A percentile compares a stretch with the other conserved stretches of the same genome.
Conservation (phyloP, 2,797 vertebrate species). For the Gouania willdenowi region DNA sequence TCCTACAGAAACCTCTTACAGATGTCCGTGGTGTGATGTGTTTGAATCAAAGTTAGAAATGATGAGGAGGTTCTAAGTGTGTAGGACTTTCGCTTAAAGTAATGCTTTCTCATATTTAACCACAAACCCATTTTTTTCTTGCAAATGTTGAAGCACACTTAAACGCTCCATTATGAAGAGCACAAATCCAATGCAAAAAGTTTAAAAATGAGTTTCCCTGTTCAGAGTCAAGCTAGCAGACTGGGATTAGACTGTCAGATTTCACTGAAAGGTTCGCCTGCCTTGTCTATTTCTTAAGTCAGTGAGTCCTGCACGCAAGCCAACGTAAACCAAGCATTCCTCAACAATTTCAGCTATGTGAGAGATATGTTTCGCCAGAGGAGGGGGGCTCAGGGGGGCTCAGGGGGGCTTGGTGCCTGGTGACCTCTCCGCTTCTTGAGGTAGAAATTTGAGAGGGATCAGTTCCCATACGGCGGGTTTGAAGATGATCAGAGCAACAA, state of each 20-base stretch:
- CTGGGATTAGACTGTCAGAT: neutral
- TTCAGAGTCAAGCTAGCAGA: constrained; percentile 7
- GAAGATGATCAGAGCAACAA: neutral
- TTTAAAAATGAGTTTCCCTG: constrained; percentile 17
- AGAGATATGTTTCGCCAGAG: constrained; percentile 12
- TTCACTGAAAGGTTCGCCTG: constrained; percentile 20
- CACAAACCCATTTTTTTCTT: too few relatives aligned
- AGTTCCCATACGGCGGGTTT: neutral
- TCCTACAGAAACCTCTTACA: too few relatives aligned
- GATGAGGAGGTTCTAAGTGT: too few relatives aligned
- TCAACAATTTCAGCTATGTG: constrained; percentile 24
- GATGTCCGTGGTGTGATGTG: too few relatives aligned
- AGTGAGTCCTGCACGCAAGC: constrained; percentile 23
- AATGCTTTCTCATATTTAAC: too few relatives aligned
- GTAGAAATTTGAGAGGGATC: constrained; percentile 19
- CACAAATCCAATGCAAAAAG: too few relatives aligned
- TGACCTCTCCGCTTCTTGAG: constrained; percentile 12
- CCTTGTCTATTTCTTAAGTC: constrained; percentile 33
- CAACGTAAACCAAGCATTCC: constrained; percentile 28
- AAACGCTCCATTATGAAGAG: too few relatives aligned
- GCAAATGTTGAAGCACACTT: too few relatives aligned
- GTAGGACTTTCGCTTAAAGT: too few relatives aligned
- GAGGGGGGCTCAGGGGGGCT: too few relatives aligned
- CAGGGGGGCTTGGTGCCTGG: neutral
- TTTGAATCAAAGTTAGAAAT: too few relatives aligned